Conservation (phyloP, 2,888 invertebrate species). For the Morinoia aosen region DNA sequence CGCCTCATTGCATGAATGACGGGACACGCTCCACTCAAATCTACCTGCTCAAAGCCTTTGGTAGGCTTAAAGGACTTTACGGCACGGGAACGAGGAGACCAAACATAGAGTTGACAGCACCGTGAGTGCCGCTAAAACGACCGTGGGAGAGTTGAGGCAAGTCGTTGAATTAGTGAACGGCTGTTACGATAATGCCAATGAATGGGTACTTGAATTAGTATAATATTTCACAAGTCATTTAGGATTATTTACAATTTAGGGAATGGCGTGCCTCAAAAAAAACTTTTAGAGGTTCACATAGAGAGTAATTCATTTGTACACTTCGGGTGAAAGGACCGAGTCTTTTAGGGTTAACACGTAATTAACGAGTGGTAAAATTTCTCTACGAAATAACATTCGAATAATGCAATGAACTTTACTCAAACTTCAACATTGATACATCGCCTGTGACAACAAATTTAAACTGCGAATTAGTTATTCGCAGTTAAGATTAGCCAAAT, state of each 20-base stretch:
- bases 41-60: not conserved
- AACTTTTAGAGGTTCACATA: not conserved
- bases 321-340: not conserved
- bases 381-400: not conserved
- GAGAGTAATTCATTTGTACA: not conserved
- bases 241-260: not conserved
- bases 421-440: not conserved
- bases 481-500: no score
- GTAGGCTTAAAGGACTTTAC: not conserved
- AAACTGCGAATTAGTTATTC: not conserved
- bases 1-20: not conserved
- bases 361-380: not conserved
- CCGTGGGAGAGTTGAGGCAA: not conserved
- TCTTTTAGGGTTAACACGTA: not conserved
- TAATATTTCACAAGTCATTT: not conserved
- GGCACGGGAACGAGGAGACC: not conserved
- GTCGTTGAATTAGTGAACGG: not conserved
- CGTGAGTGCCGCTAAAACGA: not conserved
- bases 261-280: not conserved
- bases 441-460: not conserved
- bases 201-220: not conserved
- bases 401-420: not conserved
- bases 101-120: not conserved
- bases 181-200: not conserved
- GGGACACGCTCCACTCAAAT: not conserved